Conservation (phyloP, 2,797 vertebrate genomes). For the Sarcoramphus papa region DNA sequence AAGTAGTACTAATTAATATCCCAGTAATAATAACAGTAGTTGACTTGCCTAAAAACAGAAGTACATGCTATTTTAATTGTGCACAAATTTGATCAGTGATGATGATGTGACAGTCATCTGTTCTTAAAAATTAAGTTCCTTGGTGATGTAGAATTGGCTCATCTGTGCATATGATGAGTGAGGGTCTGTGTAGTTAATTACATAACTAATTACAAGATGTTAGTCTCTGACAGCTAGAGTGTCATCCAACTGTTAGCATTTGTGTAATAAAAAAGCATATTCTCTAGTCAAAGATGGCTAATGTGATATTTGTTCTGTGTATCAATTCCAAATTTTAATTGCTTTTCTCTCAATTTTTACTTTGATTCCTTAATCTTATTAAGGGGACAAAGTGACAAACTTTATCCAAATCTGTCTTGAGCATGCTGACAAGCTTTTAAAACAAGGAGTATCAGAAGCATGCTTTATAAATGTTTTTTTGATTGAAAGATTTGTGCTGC, state of each 20-base stretch:
- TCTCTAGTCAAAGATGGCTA: background rate
- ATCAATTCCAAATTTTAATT: background rate
- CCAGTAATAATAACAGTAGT: background rate
- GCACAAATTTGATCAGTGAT: background rate
- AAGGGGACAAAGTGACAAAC: background rate
- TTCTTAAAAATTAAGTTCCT: background rate
- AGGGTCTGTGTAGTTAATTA: background rate
- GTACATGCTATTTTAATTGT: background rate
- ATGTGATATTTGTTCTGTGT: background rate
- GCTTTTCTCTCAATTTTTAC: background rate
- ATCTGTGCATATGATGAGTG: background rate
- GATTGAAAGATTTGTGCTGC: background rate
- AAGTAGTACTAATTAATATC: background rate
- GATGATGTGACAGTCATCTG: background rate
- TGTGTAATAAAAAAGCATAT: background rate
- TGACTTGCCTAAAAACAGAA: background rate
- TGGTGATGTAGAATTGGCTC: background rate
- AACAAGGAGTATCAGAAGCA: background rate
- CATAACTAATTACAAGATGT: background rate
- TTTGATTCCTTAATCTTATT: background rate
- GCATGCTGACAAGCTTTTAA: background rate
- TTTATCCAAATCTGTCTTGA: background rate
- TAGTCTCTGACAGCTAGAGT: background rate
- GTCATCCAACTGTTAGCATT: background rate
- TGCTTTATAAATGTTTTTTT: background rate